phyloP scores from a whole-genome alignment of 2,113 vertebrate species.

The Pterocles orientalis region DNA sequence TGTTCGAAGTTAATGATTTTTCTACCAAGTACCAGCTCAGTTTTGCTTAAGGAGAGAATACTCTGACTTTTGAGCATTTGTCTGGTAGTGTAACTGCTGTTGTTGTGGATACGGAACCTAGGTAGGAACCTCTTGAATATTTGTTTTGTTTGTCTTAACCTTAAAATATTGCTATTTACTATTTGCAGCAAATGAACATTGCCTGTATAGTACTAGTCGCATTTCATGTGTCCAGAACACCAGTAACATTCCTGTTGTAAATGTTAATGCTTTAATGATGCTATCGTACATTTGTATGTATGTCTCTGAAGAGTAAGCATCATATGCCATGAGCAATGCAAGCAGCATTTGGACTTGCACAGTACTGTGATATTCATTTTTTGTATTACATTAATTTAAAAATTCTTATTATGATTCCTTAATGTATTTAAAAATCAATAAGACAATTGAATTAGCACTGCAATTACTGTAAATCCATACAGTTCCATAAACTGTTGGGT shows the following conservation, averaged over 20 bases:
- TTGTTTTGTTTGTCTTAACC: not conserved
- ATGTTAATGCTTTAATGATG: not conserved
- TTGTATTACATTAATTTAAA: not conserved
- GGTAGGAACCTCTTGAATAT: constrained; percentile 67
- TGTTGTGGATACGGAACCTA: constrained; percentile 29
- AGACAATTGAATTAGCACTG: not conserved
- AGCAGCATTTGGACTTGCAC: not conserved
- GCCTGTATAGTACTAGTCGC: not conserved
- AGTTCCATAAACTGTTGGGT: not conserved
- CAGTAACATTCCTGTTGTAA: not conserved
- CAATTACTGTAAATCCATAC: not conserved
- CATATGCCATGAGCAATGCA: not conserved
- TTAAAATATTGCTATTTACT: not conserved
- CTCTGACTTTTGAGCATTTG: not conserved
- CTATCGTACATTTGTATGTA: fast-evolving
- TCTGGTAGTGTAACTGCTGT: not conserved
- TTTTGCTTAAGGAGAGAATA: constrained; percentile 32
- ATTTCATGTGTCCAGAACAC: not conserved
- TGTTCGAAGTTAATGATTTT: constrained; percentile 76
- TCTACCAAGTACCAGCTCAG: constrained; percentile 6
- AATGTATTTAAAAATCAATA: not conserved
- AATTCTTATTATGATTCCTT: not conserved
- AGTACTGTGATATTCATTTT: not conserved
- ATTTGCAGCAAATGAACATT: not conserved
- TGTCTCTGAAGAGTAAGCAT: not conserved